These are phyloP conservation scores for Nicator chloris DNA, from an alignment of 2,113 vertebrate species.

Conservation along the genomic window DNA sequence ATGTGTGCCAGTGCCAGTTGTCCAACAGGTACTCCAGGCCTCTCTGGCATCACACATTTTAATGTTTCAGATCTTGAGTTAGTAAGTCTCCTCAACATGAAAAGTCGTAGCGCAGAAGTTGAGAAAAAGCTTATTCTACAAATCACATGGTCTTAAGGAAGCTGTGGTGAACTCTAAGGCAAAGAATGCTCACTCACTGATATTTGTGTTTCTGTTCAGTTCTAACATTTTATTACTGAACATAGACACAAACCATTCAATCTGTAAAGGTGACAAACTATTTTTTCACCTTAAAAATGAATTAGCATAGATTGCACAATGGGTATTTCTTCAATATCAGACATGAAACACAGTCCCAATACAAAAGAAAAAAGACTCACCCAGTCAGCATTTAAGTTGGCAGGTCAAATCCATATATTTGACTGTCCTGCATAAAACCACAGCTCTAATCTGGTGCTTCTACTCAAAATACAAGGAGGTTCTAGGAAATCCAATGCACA, in stretches of 20 bases:
- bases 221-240: background rate
- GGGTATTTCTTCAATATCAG: background rate
- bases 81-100: accelerated
- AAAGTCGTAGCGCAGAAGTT: background rate
- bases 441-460: background rate
- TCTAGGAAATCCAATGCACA: background rate
- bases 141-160: background rate
- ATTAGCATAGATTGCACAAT: background rate
- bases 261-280: background rate
- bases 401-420: background rate
- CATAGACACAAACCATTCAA: background rate
- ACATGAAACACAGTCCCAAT: background rate
- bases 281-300: background rate
- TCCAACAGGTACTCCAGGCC: background rate
- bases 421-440: background rate
- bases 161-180: background rate
- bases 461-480: background rate
- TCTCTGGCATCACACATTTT: background rate
- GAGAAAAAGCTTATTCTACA: background rate
- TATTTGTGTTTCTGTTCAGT: background rate
- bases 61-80: background rate
- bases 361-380: background rate
- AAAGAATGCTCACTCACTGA: background rate
- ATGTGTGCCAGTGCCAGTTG: background rate
- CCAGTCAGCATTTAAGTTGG: background rate